Conservation (phyloP, 2,888 invertebrate genomes). For the Eulithis testata region DNA sequence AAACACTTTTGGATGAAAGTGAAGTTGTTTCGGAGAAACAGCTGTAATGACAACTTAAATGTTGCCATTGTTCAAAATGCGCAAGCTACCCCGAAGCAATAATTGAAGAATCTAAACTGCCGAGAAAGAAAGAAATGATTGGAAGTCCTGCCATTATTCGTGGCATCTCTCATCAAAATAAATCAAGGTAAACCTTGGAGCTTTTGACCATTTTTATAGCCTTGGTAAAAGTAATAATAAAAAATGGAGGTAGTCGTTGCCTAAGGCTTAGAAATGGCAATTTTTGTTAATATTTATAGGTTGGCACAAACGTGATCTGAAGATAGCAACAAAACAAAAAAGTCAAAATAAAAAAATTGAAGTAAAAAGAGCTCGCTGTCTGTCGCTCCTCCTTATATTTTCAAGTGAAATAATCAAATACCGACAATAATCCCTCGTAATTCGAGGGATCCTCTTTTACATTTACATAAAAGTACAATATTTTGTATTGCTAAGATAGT, state of each 20-base stretch:
- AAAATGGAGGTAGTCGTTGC: too few species aligned
- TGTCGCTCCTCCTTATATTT: slow-evolving; percentile 58
- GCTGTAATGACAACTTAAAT: slow-evolving; percentile 8
- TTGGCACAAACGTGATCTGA: background rate
- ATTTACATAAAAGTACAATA: slow-evolving; percentile 55
- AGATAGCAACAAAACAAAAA: slow-evolving; percentile 52
- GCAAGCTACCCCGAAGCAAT: too few species aligned
- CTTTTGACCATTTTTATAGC: too few species aligned
- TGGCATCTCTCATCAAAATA: too few species aligned
- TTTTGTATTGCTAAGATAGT: slow-evolving; percentile 60
- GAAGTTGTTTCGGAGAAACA: slow-evolving; percentile 24
- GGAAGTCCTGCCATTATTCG: too few species aligned
- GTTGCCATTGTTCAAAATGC: too few species aligned
- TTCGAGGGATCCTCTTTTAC: slow-evolving; percentile 67
- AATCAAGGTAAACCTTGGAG: too few species aligned
- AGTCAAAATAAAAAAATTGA: slow-evolving; percentile 65
- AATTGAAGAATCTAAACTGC: too few species aligned
- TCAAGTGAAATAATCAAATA: slow-evolving; percentile 63
- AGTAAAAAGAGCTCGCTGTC: slow-evolving; percentile 62
- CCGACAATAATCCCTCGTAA: slow-evolving; percentile 67
- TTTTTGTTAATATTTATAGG: slow-evolving; percentile 1
- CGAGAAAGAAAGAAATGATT: too few species aligned
- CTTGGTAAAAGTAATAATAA: too few species aligned
- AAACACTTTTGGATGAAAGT: slow-evolving; percentile 15
- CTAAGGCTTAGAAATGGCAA: background rate